Base-by-base conservation (phyloP, 2,888 invertebrate species). In the Iselma pallidipennis region DNA sequence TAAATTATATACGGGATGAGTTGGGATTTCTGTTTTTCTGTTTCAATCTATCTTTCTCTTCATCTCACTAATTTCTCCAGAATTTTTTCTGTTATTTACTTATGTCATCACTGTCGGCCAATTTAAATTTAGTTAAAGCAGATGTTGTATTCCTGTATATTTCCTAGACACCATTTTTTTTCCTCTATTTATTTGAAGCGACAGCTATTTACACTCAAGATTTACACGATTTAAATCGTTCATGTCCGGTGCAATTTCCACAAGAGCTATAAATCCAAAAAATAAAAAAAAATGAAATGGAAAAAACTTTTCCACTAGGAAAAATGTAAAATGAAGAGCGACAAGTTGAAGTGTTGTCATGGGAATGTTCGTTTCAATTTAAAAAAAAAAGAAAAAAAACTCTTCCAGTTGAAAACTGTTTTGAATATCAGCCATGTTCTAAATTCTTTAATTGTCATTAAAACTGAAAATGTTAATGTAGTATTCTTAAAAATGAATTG, bases 21-120 rank as follows among this genome's bases (percentile, higher is more conserved):
- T 25, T n/a, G 25, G 6, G 3, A 25, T 25, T 25, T 25, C 25
- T 4, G 4, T 25, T 25, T 25, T 25, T 6, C 6, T 25, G 4
- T 25, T 6, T 25, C 25, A 25, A n/a, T 33, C 14, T 14, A 14
- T 5, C 4, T 33, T 33, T 14, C 10, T 1, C 14, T 4, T n/a
- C 5, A 14, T 33, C 1, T 10, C 14, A 33, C 14, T 5, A 33
- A 14, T 33, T 33, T 33, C 10, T 33, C 4, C n/a, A n/a, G n/a
- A 14, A 1, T 33, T 33, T 14, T 14, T 14, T 33, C 14, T 14
- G 5, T 56, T 56, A 45, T 55, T 42, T 56, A 53, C 56, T 63
- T 59, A 49, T 59, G 55, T 63, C 56, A 56, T 56, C 55, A 23
- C 49, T 51, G 48, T 55, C 59, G 55, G 31, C 12, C 54, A 56